Percentiles rank a stretch among this genome's conserved stretches.
phyloP scores from a whole-genome alignment of 2,113 vertebrate species.

The Centropristis striata region DNA sequence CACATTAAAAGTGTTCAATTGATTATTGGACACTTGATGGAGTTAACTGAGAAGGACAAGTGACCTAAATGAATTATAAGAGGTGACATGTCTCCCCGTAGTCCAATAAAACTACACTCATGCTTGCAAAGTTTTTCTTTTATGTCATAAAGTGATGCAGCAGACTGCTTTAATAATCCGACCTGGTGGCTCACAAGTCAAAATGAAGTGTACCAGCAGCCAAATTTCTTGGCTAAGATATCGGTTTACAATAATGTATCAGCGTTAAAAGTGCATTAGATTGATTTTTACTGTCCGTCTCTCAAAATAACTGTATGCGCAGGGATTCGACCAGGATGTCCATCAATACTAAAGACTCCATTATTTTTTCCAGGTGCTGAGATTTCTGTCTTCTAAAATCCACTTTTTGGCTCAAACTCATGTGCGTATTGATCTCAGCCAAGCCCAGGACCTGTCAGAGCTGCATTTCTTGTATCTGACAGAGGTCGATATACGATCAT shows the following conservation, averaged over 20 bases:
- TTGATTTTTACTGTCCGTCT: slow-evolving; percentile 57
- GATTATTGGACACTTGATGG: background rate
- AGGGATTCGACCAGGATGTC: slow-evolving; percentile 50
- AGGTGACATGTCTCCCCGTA: background rate
- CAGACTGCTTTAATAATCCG: slow-evolving; percentile 26
- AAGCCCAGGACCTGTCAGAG: slow-evolving; percentile 20
- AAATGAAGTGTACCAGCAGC: slow-evolving; percentile 6
- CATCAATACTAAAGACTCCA: slow-evolving; percentile 65
- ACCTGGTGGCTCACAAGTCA: slow-evolving; percentile 29
- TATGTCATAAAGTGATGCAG: slow-evolving; percentile 8
- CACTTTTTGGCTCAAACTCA: slow-evolving; percentile 31
- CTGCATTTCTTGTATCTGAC: slow-evolving; percentile 37
- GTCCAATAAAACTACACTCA: slow-evolving; percentile 15
- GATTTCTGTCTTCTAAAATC: slow-evolving; percentile 33
- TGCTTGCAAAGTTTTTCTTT: slow-evolving; percentile 11
- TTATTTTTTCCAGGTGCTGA: slow-evolving; percentile 42
- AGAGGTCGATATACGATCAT: slow-evolving; percentile 36
- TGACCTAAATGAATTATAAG: slow-evolving; percentile 2
- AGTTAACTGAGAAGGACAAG: slow-evolving; percentile 16
- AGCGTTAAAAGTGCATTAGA: slow-evolving; percentile 62
- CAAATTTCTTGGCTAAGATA: slow-evolving; percentile 25
- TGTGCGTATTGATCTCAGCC: slow-evolving; percentile 38
- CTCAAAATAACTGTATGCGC: slow-evolving; percentile 33
- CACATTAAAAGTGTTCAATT: background rate
- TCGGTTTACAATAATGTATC: slow-evolving; percentile 43